These are phyloP conservation scores for Phoxinus phoxinus DNA, from an alignment of 2,113 vertebrate species.

Conservation along the genomic window DNA sequence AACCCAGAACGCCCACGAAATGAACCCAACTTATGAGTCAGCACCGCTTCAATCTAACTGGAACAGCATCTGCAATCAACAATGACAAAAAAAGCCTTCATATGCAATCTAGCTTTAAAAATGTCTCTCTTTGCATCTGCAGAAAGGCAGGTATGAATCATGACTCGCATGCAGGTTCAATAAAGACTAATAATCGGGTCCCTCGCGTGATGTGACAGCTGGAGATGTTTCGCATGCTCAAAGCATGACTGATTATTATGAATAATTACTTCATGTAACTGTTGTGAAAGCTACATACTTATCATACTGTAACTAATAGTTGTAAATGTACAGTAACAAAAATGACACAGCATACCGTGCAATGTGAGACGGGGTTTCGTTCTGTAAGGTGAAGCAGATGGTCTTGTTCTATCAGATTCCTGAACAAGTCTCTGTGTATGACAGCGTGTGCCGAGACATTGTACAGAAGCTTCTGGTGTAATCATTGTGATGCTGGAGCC, in stretches of 20 bases:
- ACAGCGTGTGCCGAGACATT: not conserved
- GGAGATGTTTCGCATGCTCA: not conserved
- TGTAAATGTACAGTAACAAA: not conserved
- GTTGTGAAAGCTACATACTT: not conserved
- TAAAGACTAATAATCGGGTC: not conserved
- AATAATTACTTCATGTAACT: not conserved
- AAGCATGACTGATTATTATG: constrained; percentile 3
- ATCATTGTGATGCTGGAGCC: not conserved
- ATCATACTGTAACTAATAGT: not conserved
- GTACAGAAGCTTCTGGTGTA: constrained; percentile 21
- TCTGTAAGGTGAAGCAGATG: not conserved
- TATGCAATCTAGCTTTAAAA: not conserved
- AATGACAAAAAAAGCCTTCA: not conserved
- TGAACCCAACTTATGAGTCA: not conserved
- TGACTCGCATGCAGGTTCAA: not conserved
- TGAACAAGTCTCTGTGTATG: not conserved
- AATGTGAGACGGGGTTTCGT: not conserved
- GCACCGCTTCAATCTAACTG: not conserved
- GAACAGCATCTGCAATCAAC: not conserved
- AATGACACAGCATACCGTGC: not conserved
- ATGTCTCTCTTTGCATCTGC: not conserved
- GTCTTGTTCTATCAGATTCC: constrained; percentile 19
- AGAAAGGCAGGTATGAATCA: constrained; percentile 3
- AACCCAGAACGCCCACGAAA: not conserved
- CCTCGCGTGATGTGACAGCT: not conserved